Conservation (phyloP, 2,888 invertebrate genomes). For the Dorcus parallelipipedus region DNA sequence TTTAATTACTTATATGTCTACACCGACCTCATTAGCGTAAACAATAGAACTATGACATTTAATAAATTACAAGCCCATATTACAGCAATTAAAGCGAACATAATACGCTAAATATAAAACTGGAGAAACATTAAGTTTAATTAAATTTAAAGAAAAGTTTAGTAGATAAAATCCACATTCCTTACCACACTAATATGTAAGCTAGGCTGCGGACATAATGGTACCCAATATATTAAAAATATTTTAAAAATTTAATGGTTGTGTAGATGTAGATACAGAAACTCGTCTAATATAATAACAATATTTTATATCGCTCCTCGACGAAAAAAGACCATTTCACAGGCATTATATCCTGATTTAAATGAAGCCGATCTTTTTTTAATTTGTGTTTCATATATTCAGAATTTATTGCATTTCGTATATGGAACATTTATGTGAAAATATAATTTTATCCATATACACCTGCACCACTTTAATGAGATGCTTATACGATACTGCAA, state of each 20-base stretch:
- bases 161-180: slow-evolving; percentile 27
- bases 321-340: slow-evolving; percentile 13
- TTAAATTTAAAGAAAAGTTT: slow-evolving; percentile 12
- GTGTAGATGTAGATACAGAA: slow-evolving; percentile 28
- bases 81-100: too few species aligned
- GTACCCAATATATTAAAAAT: slow-evolving; percentile 32
- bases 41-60: too few species aligned
- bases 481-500: background rate
- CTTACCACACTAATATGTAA: slow-evolving; percentile 24
- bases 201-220: slow-evolving; percentile 19
- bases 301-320: slow-evolving; percentile 21
- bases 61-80: too few species aligned
- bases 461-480: slow-evolving; percentile 10
- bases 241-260: slow-evolving; percentile 32
- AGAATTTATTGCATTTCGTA: slow-evolving; percentile 12
- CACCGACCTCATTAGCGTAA: too few species aligned
- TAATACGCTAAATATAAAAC: background rate
- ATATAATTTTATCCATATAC: slow-evolving; percentile 5
- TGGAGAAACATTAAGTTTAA: background rate
- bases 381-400: slow-evolving; percentile 13
- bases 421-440: slow-evolving; percentile 12
- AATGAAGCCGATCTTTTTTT: slow-evolving; percentile 23
- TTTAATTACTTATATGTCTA: too few species aligned
- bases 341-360: slow-evolving; percentile 22
- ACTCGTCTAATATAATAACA: slow-evolving; percentile 26